A percentile compares a stretch with the other conserved stretches of the same genome.
These are phyloP conservation scores for Osmerus mordax DNA, from an alignment of 2,113 vertebrate genomes.

Conservation along the genomic window DNA sequence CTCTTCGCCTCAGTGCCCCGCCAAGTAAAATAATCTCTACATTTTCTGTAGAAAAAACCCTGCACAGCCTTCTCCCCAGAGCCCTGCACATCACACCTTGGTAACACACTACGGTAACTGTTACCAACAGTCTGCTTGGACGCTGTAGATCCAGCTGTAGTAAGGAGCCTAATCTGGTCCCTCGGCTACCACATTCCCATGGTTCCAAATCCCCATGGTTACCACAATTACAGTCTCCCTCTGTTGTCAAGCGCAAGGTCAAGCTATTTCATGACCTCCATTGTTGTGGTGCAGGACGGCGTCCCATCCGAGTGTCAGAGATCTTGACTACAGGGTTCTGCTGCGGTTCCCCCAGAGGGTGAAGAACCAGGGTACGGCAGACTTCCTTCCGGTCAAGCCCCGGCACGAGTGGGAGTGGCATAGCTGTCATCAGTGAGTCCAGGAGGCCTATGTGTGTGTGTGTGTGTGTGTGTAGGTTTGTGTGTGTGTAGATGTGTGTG, in stretches of 20 bases:
- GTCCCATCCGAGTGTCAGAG: slow-evolving; percentile 60
- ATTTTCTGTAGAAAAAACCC: slow-evolving; percentile 26
- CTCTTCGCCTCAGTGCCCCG: slow-evolving; percentile 42
- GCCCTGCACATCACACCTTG: slow-evolving; percentile 15
- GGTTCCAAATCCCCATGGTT: too few species aligned
- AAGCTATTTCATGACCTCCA: background rate
- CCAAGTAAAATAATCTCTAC: slow-evolving; percentile 52
- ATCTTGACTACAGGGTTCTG: slow-evolving; percentile 73
- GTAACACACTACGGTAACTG: too few species aligned
- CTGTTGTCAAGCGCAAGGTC: too few species aligned
- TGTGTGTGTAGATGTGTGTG: too few species aligned
- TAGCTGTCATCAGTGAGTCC: slow-evolving; percentile 78
- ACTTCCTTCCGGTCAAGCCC: slow-evolving; percentile 78
- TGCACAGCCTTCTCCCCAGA: slow-evolving; percentile 17
- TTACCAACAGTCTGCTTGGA: background rate
- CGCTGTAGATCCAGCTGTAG: background rate
- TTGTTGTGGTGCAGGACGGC: slow-evolving; percentile 64
- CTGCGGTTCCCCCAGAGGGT: slow-evolving; percentile 79
- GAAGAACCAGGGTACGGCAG: slow-evolving; percentile 77
- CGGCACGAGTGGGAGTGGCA: slow-evolving; percentile 81
- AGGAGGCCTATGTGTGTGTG: background rate
- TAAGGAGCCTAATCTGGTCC: background rate
- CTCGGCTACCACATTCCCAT: background rate
- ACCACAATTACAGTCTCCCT: too few species aligned
- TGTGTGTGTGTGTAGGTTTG: too few species aligned